phyloP scores from a whole-genome alignment of 2,797 vertebrate species.

The Gambusia yucatana region DNA sequence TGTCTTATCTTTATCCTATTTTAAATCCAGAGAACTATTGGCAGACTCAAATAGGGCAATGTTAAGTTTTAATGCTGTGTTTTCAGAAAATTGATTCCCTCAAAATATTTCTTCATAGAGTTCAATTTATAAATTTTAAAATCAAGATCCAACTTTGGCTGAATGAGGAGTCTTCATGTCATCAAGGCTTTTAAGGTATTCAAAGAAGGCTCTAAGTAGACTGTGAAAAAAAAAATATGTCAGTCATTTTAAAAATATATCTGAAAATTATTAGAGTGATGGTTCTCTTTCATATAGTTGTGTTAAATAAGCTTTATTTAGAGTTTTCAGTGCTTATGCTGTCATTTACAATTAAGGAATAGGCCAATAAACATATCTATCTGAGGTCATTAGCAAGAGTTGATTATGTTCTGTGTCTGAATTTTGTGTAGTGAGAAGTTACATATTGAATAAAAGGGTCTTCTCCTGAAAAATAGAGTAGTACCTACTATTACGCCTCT shows the following conservation, averaged over 20 bases:
- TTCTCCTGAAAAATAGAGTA: background rate
- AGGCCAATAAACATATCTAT: background rate
- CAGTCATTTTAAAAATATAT: background rate
- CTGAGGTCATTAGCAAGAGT: background rate
- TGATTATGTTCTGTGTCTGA: background rate
- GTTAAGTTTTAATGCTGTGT: background rate
- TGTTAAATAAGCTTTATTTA: background rate
- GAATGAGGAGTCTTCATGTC: background rate
- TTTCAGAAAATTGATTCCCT: background rate
- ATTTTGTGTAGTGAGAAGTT: background rate
- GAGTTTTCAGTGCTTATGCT: background rate
- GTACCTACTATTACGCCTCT: background rate
- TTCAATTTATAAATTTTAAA: background rate
- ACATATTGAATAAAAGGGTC: background rate
- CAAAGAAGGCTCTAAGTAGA: background rate
- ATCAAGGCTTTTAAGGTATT: background rate
- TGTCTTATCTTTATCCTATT: background rate
- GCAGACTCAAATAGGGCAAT: background rate
- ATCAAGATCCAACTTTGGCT: background rate
- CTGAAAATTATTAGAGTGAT: background rate
- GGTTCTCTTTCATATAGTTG: background rate
- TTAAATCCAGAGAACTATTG: background rate
- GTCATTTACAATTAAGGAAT: background rate
- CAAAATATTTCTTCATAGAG: background rate
- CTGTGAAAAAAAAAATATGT: background rate